Evolutionary conservation across 2,113 vertebrate genomes (phyloP), one percentile per base, ranked within the genome.

Genomic region (Gallinago undulata): DNA sequence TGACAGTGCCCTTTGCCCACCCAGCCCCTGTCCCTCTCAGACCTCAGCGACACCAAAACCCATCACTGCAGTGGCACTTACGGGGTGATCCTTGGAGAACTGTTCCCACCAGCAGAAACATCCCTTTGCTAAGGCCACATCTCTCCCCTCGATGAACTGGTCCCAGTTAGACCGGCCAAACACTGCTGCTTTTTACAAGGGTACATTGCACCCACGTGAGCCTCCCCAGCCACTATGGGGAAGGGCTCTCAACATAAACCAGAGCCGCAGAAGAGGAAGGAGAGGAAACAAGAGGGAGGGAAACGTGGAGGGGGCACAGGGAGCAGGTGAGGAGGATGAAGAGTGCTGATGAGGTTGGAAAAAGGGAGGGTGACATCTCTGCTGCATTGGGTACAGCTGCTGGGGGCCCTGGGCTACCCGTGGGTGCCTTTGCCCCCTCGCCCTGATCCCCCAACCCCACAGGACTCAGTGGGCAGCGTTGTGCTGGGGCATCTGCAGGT

Each of bases 251-350:
- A 47, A 12, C 0, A 0, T 1, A 21, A 39, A 48, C 3, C 56
- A 31, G 39, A 48, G n/a, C 17, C 6, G 35, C 62, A 51, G 27
- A 60, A 47, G 55, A 80, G 57, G 64, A 80, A 81, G 68, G 23
- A 53, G 33, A 69, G 5, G 51, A 83, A 55, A 59, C 1, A 6
- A 69, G 70, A 48, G 39, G 33, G 55, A 84, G 23, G 8, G 50
- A n/a, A 84, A 35, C 2, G 0, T 1, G 1, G 30, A 39, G 27
- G 5, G 30, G 12, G 13, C 13, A 21, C 1, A 5, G 6, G 47
- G 70, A 88, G 67, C 55, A 48, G 67, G 35, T 45, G 50, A 41
- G 0, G 3, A 7, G 28, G 28, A 74, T 75, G 72, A 39, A 57
- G 74, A 47, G n/a, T 1, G 1, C 48, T 22, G 82, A 48, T 23